Conservation (phyloP, 1,140 invertebrate genomes). For the honey bee (Apis mellifera) region DNA sequence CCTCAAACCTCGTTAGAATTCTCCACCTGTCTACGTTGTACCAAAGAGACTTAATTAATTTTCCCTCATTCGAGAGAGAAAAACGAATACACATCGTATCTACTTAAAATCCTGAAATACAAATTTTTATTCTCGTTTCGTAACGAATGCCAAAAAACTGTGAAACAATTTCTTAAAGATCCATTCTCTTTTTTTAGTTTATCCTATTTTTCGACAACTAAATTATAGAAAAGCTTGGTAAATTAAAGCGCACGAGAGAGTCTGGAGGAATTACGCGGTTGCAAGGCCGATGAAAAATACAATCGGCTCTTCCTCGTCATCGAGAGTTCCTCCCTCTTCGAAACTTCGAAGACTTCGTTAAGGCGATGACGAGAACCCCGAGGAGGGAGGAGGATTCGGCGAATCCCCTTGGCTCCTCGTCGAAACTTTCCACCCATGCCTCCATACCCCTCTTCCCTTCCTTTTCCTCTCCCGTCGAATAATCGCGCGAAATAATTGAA, state of each 20-base stretch:
- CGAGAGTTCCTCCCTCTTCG: constrained; percentile 29
- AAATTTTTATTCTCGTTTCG: too few species aligned
- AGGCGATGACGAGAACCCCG: constrained; percentile 10
- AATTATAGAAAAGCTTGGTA: too few species aligned
- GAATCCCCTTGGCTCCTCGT: constrained; percentile 20
- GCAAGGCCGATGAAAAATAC: constrained; percentile 54
- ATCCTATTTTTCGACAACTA: too few species aligned
- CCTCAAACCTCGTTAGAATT: neutral
- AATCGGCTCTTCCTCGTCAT: constrained; percentile 31
- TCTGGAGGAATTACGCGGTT: neutral
- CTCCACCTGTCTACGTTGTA: neutral
- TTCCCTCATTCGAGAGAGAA: too few species aligned
- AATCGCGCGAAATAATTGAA: constrained; percentile 64
- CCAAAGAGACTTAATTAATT: neutral
- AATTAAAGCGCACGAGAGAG: too few species aligned
- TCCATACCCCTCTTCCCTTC: neutral
- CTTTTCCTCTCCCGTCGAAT: constrained; percentile 37
- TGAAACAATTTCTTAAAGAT: too few species aligned
- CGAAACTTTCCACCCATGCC: constrained; percentile 40
- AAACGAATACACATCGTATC: too few species aligned
- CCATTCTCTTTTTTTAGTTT: too few species aligned
- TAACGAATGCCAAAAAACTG: too few species aligned
- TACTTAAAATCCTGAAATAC: too few species aligned
- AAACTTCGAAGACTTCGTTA: constrained; percentile 61
- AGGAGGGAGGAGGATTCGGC: constrained; percentile 21